A percentile compares a stretch with the other conserved stretches of the same genome.
phyloP scores from a whole-genome alignment of 2,888 invertebrate genomes.

The Amiota minor region DNA sequence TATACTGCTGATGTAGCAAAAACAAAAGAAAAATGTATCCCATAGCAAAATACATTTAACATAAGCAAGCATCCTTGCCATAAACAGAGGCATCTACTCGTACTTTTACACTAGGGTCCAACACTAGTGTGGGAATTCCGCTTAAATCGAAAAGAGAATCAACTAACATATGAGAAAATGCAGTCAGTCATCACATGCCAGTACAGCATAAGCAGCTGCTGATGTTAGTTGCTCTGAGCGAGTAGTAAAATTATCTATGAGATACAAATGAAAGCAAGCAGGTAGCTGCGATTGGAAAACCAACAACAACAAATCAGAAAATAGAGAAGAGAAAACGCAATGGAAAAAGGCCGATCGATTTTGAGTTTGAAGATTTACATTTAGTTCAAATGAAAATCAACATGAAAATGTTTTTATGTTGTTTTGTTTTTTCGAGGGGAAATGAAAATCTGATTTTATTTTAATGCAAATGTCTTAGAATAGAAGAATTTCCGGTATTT shows the following conservation, averaged over 20 bases:
- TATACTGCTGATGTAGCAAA: slow-evolving; percentile 47
- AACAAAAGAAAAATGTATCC: slow-evolving; percentile 1
- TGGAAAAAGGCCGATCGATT: too few species aligned
- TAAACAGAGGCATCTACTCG: slow-evolving; percentile 27
- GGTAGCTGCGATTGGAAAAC: too few species aligned
- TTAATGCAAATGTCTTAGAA: slow-evolving; percentile 15
- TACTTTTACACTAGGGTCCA: slow-evolving; percentile 25
- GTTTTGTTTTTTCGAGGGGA: slow-evolving; percentile 14
- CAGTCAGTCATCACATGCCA: slow-evolving; percentile 5
- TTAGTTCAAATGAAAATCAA: background rate
- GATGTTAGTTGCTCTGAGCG: background rate
- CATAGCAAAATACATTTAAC: background rate
- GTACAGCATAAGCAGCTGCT: slow-evolving; percentile 14
- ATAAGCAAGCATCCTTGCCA: slow-evolving; percentile 49
- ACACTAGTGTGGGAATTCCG: slow-evolving; percentile 56
- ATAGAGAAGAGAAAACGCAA: background rate
- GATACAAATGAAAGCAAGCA: too few species aligned
- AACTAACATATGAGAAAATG: too few species aligned
- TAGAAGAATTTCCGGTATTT: slow-evolving; percentile 6
- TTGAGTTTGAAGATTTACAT: too few species aligned
- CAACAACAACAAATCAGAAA: background rate
- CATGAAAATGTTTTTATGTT: slow-evolving; percentile 34
- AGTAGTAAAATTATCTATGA: too few species aligned
- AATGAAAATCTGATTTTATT: slow-evolving; percentile 35
- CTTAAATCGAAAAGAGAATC: slow-evolving; percentile 43